phyloP scores from a whole-genome alignment of 2,797 vertebrate species.

The Notolepis coatsorum region DNA sequence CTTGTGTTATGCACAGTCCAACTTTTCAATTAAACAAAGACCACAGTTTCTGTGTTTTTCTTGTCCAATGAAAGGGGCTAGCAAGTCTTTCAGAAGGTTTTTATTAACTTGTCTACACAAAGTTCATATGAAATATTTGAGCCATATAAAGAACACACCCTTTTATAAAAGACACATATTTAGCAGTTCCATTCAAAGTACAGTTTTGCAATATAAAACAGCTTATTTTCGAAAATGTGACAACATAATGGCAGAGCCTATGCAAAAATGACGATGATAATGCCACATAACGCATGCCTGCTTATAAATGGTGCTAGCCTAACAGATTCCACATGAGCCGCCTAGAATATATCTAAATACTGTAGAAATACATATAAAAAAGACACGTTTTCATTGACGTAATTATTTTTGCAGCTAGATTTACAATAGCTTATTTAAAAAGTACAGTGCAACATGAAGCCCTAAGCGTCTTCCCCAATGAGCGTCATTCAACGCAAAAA shows the following conservation, averaged over 20 bases:
- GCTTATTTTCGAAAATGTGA: constrained; percentile 52
- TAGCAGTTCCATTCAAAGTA: constrained; percentile 44
- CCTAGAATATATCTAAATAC: constrained; percentile 72
- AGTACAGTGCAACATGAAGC: constrained; percentile 70
- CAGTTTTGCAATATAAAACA: constrained; percentile 43
- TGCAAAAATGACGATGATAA: constrained; percentile 36
- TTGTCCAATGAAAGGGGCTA: constrained; percentile 6
- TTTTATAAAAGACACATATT: constrained; percentile 59
- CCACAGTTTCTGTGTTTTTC: not conserved
- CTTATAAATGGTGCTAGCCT: constrained; percentile 43
- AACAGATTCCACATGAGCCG: constrained; percentile 31
- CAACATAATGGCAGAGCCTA: constrained; percentile 49
- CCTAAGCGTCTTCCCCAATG: constrained; percentile 17
- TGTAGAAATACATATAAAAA: constrained; percentile 64
- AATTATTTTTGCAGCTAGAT: constrained; percentile 27
- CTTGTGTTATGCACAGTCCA: not conserved
- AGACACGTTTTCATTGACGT: constrained; percentile 39
- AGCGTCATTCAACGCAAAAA: constrained; percentile 32
- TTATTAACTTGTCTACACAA: constrained; percentile 54
- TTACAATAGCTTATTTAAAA: constrained; percentile 65
- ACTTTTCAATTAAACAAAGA: constrained; percentile 28
- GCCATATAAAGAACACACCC: constrained; percentile 63
- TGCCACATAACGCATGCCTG: constrained; percentile 58
- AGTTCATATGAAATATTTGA: constrained; percentile 62
- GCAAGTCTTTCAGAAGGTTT: constrained; percentile 31